phyloP scores from a whole-genome alignment of 2,888 invertebrate species.

The Phytoseiulus persimilis region DNA sequence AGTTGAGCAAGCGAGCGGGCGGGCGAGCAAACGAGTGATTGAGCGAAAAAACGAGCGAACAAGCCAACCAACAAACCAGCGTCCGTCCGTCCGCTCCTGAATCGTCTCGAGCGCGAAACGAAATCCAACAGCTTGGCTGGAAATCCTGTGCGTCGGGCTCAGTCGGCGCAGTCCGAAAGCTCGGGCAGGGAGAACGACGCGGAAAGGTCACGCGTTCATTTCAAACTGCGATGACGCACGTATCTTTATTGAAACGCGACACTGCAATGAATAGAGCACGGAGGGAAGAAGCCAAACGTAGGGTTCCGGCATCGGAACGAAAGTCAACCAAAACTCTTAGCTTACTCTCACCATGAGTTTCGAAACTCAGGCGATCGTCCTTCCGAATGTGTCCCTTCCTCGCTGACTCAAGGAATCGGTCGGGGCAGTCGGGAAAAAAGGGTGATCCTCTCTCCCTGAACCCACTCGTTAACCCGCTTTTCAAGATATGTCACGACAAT shows the following conservation, averaged over 20 bases:
- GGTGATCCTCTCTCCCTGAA: too few species aligned
- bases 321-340: too few species aligned
- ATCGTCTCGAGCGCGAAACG: neutral
- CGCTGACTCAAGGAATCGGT: too few species aligned
- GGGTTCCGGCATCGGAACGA: too few species aligned
- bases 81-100: neutral
- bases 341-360: too few species aligned
- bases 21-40: neutral
- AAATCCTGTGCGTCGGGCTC: neutral
- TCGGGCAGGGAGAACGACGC: neutral
- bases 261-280: neutral
- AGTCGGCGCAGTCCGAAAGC: neutral
- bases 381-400: too few species aligned
- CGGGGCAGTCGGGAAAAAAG: too few species aligned
- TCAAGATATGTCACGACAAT: too few species aligned
- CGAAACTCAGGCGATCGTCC: too few species aligned
- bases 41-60: neutral
- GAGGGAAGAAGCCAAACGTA: neutral
- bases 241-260: neutral
- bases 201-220: neutral
- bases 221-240: neutral
- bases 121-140: neutral
- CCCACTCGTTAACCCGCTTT: too few species aligned
- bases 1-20: neutral
- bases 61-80: neutral